Percentiles rank a stretch among this genome's conserved stretches.
Conservation (phyloP, 2,113 vertebrate species). For the Tamias sibiricus region DNA sequence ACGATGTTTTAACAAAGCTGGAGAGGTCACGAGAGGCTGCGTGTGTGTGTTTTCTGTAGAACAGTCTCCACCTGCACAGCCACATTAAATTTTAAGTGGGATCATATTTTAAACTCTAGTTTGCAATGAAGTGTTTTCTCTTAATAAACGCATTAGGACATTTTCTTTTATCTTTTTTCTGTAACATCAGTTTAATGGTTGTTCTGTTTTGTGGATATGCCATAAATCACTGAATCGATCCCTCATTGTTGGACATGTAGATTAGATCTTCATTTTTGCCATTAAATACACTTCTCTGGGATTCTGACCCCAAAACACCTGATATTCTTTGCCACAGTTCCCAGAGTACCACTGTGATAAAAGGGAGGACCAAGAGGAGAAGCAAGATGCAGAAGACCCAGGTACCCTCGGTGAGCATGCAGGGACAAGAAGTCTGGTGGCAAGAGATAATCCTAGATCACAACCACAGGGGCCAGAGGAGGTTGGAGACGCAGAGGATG, state of each 20-base stretch:
- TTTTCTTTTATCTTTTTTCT: neutral
- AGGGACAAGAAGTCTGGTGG: neutral
- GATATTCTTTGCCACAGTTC: neutral
- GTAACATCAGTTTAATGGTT: neutral
- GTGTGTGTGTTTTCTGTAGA: accelerated
- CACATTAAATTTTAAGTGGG: neutral
- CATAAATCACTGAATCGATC: neutral
- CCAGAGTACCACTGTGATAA: neutral
- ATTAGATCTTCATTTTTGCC: neutral
- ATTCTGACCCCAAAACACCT: neutral
- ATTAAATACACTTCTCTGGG: neutral
- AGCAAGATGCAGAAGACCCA: accelerated
- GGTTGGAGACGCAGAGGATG: neutral
- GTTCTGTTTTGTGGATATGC: neutral
- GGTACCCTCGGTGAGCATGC: accelerated
- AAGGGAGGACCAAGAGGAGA: no score
- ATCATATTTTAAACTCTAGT: neutral
- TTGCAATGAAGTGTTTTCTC: neutral
- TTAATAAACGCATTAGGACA: neutral
- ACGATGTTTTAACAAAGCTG: neutral
- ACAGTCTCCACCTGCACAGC: neutral
- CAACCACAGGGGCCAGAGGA: neutral
- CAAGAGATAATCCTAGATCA: no score
- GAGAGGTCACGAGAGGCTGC: neutral
- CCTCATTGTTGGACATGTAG: neutral